Evolutionary conservation across 2,113 vertebrate genomes (phyloP).

Genomic region (Leuciscus idus): DNA sequence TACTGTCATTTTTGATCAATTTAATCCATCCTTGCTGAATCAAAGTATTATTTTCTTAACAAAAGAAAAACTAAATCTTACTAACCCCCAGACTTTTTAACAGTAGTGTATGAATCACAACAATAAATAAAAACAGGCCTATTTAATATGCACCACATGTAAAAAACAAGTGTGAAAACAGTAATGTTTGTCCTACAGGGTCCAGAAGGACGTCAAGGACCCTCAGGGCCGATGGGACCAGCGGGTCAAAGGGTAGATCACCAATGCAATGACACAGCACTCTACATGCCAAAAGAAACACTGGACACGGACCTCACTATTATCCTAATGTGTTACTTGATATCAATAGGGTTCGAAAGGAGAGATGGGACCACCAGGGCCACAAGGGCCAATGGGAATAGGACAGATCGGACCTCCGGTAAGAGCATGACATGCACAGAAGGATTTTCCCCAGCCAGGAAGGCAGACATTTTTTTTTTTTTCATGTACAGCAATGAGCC

Average conservation of each 20-base stretch:
- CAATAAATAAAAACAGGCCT: not conserved
- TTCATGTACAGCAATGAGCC: not conserved
- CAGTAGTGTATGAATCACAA: not conserved
- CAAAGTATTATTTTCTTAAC: not conserved
- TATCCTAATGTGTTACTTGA: constrained; percentile 25
- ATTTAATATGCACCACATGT: not conserved
- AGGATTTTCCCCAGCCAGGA: not conserved
- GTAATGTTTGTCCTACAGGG: constrained; percentile 74
- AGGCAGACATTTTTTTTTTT: not conserved
- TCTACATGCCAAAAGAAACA: not conserved
- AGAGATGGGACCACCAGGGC: constrained; percentile 77
- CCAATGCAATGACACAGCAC: not conserved
- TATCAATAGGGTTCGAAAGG: constrained; percentile 74
- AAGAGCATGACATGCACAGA: constrained; percentile 56
- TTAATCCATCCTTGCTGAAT: not conserved
- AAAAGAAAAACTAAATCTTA: not conserved
- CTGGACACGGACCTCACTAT: not conserved
- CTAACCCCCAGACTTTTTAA: not conserved
- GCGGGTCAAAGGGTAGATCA: constrained; percentile 83
- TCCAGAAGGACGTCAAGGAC: constrained; percentile 75
- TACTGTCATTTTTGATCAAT: not conserved
- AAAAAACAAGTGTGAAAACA: not conserved
- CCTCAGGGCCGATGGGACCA: constrained; percentile 78
- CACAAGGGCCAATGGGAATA: constrained; percentile 76
- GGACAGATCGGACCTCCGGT: constrained; percentile 80